These are phyloP conservation scores for Neotoma lepida DNA, from an alignment of 2,113 vertebrate species.

Conservation along the genomic window DNA sequence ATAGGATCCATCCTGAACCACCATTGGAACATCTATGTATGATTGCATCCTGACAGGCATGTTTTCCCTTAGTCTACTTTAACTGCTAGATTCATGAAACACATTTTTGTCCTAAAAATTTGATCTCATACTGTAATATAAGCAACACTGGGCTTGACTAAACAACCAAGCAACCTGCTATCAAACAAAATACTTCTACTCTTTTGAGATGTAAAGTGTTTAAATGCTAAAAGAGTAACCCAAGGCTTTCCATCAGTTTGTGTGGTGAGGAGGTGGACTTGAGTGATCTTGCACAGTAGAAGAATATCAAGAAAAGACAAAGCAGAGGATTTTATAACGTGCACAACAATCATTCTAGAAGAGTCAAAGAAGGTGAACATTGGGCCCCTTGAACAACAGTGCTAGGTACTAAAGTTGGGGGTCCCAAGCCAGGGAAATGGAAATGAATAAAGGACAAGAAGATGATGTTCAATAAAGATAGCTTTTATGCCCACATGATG, in stretches of 20 bases:
- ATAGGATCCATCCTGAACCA: neutral
- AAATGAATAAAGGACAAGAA: neutral
- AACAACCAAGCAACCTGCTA: neutral
- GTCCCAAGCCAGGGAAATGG: neutral
- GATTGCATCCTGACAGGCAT: neutral
- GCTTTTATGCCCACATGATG: neutral
- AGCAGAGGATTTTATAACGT: neutral
- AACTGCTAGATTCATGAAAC: neutral
- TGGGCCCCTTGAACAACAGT: neutral
- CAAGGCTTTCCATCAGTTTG: neutral
- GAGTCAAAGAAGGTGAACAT: neutral
- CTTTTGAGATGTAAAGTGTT: constrained; percentile 11
- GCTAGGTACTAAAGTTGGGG: neutral
- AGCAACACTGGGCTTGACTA: neutral
- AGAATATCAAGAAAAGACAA: neutral
- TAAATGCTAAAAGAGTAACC: neutral
- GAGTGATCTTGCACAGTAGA: neutral
- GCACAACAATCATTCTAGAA: neutral
- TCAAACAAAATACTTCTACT: neutral
- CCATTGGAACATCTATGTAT: neutral
- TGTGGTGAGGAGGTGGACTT: neutral
- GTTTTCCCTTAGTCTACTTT: neutral
- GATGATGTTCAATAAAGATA: neutral
- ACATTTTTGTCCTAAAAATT: neutral
- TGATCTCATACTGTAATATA: neutral